These are phyloP conservation scores for Patagioenas fasciata DNA, from an alignment of 2,113 vertebrate genomes.

Conservation along the genomic window DNA sequence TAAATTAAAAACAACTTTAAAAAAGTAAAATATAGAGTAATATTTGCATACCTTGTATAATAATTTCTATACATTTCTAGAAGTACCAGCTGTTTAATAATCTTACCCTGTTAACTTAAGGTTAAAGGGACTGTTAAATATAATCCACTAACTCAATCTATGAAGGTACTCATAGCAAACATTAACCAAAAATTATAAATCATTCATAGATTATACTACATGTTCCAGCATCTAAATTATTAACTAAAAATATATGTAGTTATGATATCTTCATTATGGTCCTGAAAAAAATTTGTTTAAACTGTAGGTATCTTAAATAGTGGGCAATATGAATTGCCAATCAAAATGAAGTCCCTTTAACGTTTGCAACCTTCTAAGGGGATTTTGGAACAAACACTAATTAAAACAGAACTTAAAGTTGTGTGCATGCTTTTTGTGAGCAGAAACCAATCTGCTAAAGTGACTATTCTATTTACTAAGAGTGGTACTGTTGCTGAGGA, in stretches of 20 bases:
- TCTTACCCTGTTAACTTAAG: constrained; percentile 93
- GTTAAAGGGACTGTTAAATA: constrained; percentile 99
- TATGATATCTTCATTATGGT: constrained; percentile 83
- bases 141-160: constrained; percentile 92
- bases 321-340: constrained; percentile 90
- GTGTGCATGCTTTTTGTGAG: constrained; percentile 95
- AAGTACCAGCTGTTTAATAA: constrained; percentile 91
- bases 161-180: constrained; percentile 87
- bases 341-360: constrained; percentile 99
- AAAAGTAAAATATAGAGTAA: constrained; percentile 95
- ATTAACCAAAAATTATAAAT: constrained; percentile 96
- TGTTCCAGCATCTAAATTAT: constrained; percentile 92
- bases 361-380: constrained; percentile 89
- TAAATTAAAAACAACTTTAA: constrained; percentile 94
- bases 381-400: constrained; percentile 86
- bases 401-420: constrained; percentile 87
- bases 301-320: constrained; percentile 94
- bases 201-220: constrained; percentile 84
- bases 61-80: constrained; percentile 95
- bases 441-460: constrained; percentile 83
- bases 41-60: constrained; percentile 92
- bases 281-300: constrained; percentile 92
- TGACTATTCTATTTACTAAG: constrained; percentile 78
- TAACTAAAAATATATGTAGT: constrained; percentile 87
- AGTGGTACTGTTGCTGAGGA: constrained; percentile 77